Percentiles rank a stretch among this genome's conserved stretches.
Conservation (phyloP, 2,888 invertebrate genomes). For the Eupsilia transversa region DNA sequence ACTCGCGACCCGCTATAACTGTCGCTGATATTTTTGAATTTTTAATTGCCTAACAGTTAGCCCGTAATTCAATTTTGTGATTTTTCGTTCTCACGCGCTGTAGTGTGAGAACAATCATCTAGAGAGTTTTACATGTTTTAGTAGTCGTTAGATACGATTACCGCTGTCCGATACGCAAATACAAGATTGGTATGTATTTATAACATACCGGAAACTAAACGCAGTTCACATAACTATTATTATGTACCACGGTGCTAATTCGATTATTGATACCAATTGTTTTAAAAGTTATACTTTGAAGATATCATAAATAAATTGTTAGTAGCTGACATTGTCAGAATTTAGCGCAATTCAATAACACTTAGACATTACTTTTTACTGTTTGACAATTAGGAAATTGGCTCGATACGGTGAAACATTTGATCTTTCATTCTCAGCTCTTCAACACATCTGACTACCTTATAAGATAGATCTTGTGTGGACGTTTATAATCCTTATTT, state of each 20-base stretch:
- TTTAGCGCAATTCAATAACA: conserved; percentile 34
- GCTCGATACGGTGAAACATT: background rate
- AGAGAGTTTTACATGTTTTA: conserved; percentile 79
- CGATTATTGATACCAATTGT: conserved; percentile 67
- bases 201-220: conserved; percentile 70
- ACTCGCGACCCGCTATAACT: conserved; percentile 80
- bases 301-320: conserved; percentile 50
- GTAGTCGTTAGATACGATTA: conserved; percentile 78
- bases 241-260: conserved; percentile 67
- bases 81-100: conserved; percentile 86
- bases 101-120: conserved; percentile 84
- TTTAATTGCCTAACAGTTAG: conserved; percentile 88
- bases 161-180: conserved; percentile 83
- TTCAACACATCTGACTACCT: background rate
- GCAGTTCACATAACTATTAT: conserved; percentile 65
- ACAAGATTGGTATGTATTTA: conserved; percentile 74
- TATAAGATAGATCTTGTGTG: background rate
- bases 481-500: conserved; percentile 29
- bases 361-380: conserved; percentile 24
- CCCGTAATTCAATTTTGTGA: conserved; percentile 81
- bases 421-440: background rate
- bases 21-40: conserved; percentile 84
- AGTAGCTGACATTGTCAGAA: conserved; percentile 48
- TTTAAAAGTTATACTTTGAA: conserved; percentile 52
- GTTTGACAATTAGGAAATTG: conserved; percentile 14